phyloP scores from a whole-genome alignment of 2,888 invertebrate genomes.

The Heliconius cydno region DNA sequence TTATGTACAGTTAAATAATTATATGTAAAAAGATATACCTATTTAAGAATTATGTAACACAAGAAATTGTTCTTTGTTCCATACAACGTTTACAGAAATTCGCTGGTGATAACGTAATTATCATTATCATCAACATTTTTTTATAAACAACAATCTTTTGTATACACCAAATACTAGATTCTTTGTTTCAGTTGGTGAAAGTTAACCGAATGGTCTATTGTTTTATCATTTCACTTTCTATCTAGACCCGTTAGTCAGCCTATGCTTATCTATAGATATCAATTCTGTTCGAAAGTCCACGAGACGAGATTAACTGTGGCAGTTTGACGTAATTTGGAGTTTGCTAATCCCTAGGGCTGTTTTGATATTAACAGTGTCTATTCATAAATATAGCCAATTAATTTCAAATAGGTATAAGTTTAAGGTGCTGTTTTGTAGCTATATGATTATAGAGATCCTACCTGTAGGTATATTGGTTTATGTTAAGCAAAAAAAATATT shows the following conservation, averaged over 20 bases:
- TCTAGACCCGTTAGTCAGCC: slow-evolving; percentile 49
- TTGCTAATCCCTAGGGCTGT: slow-evolving; percentile 14
- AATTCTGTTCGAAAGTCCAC: slow-evolving; percentile 37
- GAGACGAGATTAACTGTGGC: slow-evolving; percentile 30
- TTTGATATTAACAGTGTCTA: not conserved
- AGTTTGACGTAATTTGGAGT: slow-evolving; percentile 10
- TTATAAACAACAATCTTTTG: not conserved
- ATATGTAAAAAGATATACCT: no score
- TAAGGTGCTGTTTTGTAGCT: not conserved
- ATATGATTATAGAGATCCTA: no score
- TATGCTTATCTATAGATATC: slow-evolving; percentile 31
- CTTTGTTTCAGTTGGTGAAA: slow-evolving; percentile 51
- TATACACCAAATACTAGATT: slow-evolving; percentile 34
- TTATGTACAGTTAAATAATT: no score
- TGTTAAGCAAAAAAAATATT: no score
- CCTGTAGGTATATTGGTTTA: no score
- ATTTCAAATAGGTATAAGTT: not conserved
- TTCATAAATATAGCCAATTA: slow-evolving; percentile 4
- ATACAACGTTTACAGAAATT: not conserved
- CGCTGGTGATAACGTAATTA: slow-evolving; percentile 15
- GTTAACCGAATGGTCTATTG: slow-evolving; percentile 49
- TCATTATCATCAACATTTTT: slow-evolving; percentile 7
- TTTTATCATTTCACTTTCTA: slow-evolving; percentile 52
- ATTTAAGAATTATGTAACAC: not conserved
- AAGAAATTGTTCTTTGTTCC: not conserved